Base-by-base conservation (phyloP, 2,797 vertebrate species). In the Muscicapa striata region DNA sequence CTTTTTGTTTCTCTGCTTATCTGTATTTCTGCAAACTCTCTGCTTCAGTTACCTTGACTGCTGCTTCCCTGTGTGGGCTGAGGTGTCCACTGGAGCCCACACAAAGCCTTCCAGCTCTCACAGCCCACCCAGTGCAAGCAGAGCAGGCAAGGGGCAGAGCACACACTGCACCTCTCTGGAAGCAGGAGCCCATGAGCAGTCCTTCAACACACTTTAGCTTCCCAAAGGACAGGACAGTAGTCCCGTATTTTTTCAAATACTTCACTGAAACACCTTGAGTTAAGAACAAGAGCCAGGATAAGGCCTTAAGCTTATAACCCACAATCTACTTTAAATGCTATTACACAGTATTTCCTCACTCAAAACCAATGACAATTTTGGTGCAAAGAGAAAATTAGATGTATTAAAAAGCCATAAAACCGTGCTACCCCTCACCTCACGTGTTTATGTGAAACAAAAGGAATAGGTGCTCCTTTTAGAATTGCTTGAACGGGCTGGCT, bases 51-150 rank as follows among this genome's bases (percentile, higher is more conserved):
- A 27, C 7, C 30, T 32, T 34, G 43, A 18, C 24, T 58, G 34
- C 20, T 61, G 16, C 32, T 63, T 73, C n/a, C 9, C 32, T 24
- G 1, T 21, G 9, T 2, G 12, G 82, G 15, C 8, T 20, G 43
- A 72, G 5, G 30, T 46, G 55, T 21, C 16, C 54, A 43, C 30
- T 43, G 61, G 52, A 80, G 45, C 36, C 40, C 2, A 0, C n/a
- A 55, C 21, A 54, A 74, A 90, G 14, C 20, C 22, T 10, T n/a
- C 6, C 36, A 5, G 0, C 0, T 63, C 64, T 41, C 6, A 22
- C 43, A 80, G 41, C 54, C 34, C 2, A 0, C 13, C 34, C 0
- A 0, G 10, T 17, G n/a, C 23, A 54, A 69, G 34, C 34, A 66
- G 63, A 70, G 36, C 10, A 61, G 41, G 29, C 40, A 63, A 22